These are phyloP conservation scores for Spea multiplicata DNA, from an alignment of 2,113 vertebrate species.

Conservation along the genomic window DNA sequence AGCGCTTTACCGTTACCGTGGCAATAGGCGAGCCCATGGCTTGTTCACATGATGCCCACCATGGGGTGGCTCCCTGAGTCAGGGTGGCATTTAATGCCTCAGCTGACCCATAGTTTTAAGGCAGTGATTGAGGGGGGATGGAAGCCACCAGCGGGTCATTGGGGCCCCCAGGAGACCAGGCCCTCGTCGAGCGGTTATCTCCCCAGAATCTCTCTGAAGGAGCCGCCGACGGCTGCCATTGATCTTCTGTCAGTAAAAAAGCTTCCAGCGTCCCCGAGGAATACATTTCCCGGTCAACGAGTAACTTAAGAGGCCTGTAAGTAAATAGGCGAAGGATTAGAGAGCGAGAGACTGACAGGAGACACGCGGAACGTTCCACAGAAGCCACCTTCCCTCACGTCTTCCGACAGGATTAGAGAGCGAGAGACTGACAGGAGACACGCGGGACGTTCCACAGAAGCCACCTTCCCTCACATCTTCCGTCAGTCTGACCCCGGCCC, in stretches of 20 bases:
- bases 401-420: neutral
- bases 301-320: constrained; percentile 28
- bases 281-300: constrained; percentile 22
- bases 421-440: constrained; percentile 2
- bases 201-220: too few relatives aligned
- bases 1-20: too few relatives aligned
- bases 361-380: neutral
- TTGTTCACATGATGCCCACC: too few relatives aligned
- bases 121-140: too few relatives aligned
- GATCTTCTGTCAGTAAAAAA: constrained; percentile 40
- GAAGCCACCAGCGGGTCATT: too few relatives aligned
- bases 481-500: neutral
- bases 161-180: too few relatives aligned
- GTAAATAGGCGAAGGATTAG: neutral
- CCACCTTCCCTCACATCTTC: neutral
- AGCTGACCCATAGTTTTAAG: too few relatives aligned
- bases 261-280: constrained; percentile 25
- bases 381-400: neutral
- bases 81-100: too few relatives aligned
- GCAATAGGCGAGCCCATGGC: too few relatives aligned
- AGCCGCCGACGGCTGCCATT: constrained; percentile 24
- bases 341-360: constrained; percentile 5
- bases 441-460: neutral
- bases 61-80: too few relatives aligned
- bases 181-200: too few relatives aligned